phyloP scores from a whole-genome alignment of 2,113 vertebrate genomes.

The Turnix velox region DNA sequence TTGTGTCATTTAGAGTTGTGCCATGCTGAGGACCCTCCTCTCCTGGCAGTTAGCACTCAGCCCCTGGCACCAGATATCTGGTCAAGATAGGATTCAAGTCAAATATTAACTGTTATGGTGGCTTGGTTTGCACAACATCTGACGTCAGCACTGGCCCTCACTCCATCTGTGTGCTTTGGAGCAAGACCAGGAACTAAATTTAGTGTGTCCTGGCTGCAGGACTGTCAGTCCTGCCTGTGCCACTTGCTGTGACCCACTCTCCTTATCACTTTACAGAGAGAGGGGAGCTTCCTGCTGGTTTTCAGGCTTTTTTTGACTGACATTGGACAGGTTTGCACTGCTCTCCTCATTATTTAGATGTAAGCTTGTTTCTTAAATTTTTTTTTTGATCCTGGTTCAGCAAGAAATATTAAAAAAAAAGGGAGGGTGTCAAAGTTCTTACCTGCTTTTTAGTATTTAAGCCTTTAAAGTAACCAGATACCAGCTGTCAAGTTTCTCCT shows the following conservation, averaged over 20 bases:
- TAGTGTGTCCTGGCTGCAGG: background rate
- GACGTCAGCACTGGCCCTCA: background rate
- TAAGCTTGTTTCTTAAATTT: background rate
- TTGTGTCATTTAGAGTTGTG: background rate
- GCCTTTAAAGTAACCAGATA: background rate
- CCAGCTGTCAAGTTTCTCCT: background rate
- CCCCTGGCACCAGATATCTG: background rate
- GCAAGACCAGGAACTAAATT: constrained; percentile 7
- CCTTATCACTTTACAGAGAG: background rate
- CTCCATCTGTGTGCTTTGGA: constrained; percentile 32
- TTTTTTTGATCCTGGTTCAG: too few species aligned
- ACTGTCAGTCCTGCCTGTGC: background rate
- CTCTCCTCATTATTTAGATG: background rate
- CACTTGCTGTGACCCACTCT: background rate
- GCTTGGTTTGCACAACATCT: background rate
- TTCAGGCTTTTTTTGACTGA: background rate
- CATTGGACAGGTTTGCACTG: background rate
- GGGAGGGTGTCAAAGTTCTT: background rate
- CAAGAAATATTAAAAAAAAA: background rate
- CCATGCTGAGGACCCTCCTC: background rate
- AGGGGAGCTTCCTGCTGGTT: background rate
- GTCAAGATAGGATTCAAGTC: background rate
- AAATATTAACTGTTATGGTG: background rate
- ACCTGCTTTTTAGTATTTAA: background rate
- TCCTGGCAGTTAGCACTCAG: background rate